phyloP scores from a whole-genome alignment of 2,888 invertebrate genomes.

The Brachynemurus nebulosus region DNA sequence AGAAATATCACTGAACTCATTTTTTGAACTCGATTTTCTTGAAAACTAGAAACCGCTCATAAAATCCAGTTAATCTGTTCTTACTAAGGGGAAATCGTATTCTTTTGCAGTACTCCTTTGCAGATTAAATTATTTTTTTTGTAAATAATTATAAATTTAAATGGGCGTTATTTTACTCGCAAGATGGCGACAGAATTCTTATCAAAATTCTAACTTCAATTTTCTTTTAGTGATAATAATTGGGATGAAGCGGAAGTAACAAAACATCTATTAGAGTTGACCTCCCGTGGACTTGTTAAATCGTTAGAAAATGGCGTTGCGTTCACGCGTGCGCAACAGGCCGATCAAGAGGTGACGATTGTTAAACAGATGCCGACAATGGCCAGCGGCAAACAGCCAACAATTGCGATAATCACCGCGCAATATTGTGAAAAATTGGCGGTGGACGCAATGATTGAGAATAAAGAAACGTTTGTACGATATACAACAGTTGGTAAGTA shows the following conservation, averaged over 20 bases:
- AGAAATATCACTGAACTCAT: too few species aligned
- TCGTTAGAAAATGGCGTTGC: constrained; percentile 68
- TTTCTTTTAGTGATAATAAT: constrained; percentile 47
- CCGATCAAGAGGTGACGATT: constrained; percentile 66
- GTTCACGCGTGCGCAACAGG: constrained; percentile 73
- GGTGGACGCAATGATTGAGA: constrained; percentile 95
- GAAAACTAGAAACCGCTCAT: too few species aligned
- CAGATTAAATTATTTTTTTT: neutral
- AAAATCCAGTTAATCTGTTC: too few species aligned
- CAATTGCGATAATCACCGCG: constrained; percentile 95
- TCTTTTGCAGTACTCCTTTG: neutral
- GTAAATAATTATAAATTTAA: constrained; percentile 2
- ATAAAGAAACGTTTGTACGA: constrained; percentile 89
- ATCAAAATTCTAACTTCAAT: neutral
- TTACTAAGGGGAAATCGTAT: too few species aligned
- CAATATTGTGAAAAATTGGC: constrained; percentile 96
- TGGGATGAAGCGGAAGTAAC: constrained; percentile 71
- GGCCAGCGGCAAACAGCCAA: constrained; percentile 79
- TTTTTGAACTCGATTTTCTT: too few species aligned
- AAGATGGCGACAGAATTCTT: neutral
- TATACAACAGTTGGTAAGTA: constrained; percentile 91
- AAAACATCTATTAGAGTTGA: constrained; percentile 59
- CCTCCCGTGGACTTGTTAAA: constrained; percentile 70
- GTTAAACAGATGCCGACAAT: constrained; percentile 93
- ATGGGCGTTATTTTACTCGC: too few species aligned